Evolutionary conservation across 2,113 vertebrate genomes (phyloP).

Genomic region (Pachycephala philippinensis): DNA sequence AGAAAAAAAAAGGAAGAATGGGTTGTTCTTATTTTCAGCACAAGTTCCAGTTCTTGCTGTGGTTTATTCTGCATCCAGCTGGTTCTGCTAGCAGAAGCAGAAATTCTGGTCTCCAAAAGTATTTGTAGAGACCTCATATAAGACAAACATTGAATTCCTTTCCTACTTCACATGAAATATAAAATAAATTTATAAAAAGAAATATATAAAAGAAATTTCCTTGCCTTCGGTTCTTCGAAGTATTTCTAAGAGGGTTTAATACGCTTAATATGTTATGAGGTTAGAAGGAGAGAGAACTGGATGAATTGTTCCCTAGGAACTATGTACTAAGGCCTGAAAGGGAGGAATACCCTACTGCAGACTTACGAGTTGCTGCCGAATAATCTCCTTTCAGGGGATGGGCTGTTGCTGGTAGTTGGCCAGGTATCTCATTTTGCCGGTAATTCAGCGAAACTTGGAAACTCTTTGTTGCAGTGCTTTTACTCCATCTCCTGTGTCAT

Average conservation of each 20-base stretch:
- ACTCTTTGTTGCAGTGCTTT: neutral
- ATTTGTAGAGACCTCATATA: neutral
- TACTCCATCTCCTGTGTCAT: neutral
- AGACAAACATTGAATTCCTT: neutral
- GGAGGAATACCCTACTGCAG: neutral
- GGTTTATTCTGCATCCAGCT: neutral
- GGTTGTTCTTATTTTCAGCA: neutral
- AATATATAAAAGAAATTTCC: neutral
- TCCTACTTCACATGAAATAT: neutral
- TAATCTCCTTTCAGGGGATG: neutral
- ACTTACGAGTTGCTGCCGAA: neutral
- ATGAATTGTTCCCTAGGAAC: neutral
- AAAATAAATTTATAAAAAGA: neutral
- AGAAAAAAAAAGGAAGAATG: neutral
- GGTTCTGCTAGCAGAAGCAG: neutral
- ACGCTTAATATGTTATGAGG: neutral
- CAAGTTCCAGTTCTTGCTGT: neutral
- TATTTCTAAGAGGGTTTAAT: neutral
- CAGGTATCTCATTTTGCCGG: neutral
- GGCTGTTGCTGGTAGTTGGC: neutral
- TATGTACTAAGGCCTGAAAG: neutral
- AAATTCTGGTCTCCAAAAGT: neutral
- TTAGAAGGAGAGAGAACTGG: neutral
- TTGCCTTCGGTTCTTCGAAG: neutral
- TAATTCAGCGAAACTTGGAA: neutral